phyloP scores from a whole-genome alignment of 1,140 invertebrate genomes.

The Macrotrachela quadricornifera region DNA sequence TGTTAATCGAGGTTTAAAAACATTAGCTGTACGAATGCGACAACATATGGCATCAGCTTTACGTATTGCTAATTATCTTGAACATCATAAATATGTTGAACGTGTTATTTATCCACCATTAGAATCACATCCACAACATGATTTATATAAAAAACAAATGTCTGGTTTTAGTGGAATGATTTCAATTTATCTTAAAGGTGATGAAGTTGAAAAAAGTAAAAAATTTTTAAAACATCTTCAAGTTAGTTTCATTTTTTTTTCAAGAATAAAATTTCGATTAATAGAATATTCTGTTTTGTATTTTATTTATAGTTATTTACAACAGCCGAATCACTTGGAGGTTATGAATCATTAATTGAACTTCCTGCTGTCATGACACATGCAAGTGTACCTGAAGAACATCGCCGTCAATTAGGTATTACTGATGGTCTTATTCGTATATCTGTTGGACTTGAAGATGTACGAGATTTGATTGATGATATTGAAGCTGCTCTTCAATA shows the following conservation, averaged over 20 bases:
- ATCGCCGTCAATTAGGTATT: slow-evolving; percentile 53
- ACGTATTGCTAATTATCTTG: slow-evolving; percentile 53
- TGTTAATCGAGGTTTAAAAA: slow-evolving; percentile 81
- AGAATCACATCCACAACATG: slow-evolving; percentile 70
- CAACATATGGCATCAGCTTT: slow-evolving; percentile 57
- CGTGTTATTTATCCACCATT: slow-evolving; percentile 66
- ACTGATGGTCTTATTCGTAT: slow-evolving; percentile 63
- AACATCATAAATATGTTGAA: slow-evolving; percentile 49
- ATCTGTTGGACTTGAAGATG: slow-evolving; percentile 71
- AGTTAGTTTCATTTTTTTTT: too few relatives aligned
- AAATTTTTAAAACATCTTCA: too few relatives aligned
- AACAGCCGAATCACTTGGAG: slow-evolving; percentile 82
- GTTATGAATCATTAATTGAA: slow-evolving; percentile 66
- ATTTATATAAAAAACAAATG: slow-evolving; percentile 57
- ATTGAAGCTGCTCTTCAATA: slow-evolving; percentile 45
- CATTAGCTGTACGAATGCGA: slow-evolving; percentile 69
- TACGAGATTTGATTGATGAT: slow-evolving; percentile 65
- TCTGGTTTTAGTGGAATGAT: slow-evolving; percentile 77
- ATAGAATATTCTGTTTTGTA: slow-evolving; percentile 10
- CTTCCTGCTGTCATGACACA: slow-evolving; percentile 33
- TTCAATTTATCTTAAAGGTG: slow-evolving; percentile 49
- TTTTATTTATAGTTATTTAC: slow-evolving; percentile 35
- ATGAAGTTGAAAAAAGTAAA: background rate
- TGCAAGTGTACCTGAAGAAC: slow-evolving; percentile 37
- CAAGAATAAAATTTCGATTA: too few relatives aligned